Evolutionary conservation across 2,113 vertebrate genomes (phyloP).

Genomic region (Blennius ocellaris): DNA sequence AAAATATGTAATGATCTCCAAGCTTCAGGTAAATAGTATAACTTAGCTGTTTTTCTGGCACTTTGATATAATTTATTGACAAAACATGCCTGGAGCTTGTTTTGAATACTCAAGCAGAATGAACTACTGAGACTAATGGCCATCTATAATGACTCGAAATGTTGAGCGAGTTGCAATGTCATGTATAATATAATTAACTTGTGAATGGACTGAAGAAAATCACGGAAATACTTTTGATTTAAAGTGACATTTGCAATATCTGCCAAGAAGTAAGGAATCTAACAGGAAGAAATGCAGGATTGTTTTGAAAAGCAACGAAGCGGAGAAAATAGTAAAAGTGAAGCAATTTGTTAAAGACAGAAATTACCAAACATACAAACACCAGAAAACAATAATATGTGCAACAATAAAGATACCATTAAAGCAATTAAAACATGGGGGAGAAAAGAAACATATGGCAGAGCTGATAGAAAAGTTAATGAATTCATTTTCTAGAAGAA

Average conservation of each 20-base stretch:
- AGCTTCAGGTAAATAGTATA: too few relatives aligned
- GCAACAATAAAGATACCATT: conserved; percentile 33
- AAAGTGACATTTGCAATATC: background rate
- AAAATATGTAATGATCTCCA: too few relatives aligned
- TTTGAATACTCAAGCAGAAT: too few relatives aligned
- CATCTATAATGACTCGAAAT: too few relatives aligned
- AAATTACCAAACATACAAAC: conserved; percentile 4
- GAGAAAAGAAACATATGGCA: conserved; percentile 38
- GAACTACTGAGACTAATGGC: too few relatives aligned
- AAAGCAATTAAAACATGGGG: conserved; percentile 43
- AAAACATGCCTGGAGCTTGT: too few relatives aligned
- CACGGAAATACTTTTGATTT: background rate
- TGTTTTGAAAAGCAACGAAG: background rate
- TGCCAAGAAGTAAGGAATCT: too few relatives aligned
- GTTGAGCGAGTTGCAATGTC: too few relatives aligned
- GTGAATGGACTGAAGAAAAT: background rate
- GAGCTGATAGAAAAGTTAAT: conserved; percentile 41
- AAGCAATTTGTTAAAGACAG: conserved; percentile 6
- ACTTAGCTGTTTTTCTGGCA: too few relatives aligned
- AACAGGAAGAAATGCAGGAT: background rate
- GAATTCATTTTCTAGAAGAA: conserved; percentile 29
- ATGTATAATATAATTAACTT: background rate
- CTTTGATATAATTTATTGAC: too few relatives aligned
- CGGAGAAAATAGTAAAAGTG: background rate
- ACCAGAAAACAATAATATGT: conserved; percentile 1